A percentile compares a stretch with the other conserved stretches of the same genome.
phyloP scores from a whole-genome alignment of 2,113 vertebrate genomes.

The Glaucidium brasilianum region DNA sequence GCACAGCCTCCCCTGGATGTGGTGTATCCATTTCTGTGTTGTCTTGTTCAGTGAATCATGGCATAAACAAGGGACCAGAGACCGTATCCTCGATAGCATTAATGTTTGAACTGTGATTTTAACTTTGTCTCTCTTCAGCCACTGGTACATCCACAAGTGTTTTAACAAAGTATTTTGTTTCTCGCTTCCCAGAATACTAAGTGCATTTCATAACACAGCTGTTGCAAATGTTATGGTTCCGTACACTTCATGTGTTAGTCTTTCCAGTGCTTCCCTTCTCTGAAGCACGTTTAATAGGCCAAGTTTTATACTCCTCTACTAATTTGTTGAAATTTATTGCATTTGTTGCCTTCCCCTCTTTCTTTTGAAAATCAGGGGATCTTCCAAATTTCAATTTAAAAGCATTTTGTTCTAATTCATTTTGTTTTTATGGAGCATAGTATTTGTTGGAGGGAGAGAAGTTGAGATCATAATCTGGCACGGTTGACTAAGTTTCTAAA shows the following conservation, averaged over 20 bases:
- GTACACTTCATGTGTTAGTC: neutral
- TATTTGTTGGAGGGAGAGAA: constrained; percentile 57
- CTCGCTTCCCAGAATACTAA: constrained; percentile 48
- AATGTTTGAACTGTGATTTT: neutral
- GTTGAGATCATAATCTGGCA: constrained; percentile 64
- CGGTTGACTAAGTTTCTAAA: constrained; percentile 43
- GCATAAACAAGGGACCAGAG: neutral
- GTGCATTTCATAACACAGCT: constrained; percentile 59
- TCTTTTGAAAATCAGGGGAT: constrained; percentile 29
- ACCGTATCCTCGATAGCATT: rapidly evolving
- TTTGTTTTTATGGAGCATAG: constrained; percentile 52
- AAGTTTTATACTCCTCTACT: constrained; percentile 43
- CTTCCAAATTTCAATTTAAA: constrained; percentile 54
- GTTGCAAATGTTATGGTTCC: constrained; percentile 41
- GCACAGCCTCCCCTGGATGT: neutral
- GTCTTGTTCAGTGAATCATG: neutral
- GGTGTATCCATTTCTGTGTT: too few relatives aligned
- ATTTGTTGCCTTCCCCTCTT: constrained; percentile 24
- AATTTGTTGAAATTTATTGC: constrained; percentile 59
- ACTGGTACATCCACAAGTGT: neutral
- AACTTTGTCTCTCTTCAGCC: neutral
- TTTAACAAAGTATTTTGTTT: constrained; percentile 56
- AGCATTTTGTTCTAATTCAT: constrained; percentile 32
- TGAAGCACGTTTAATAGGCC: constrained; percentile 33
- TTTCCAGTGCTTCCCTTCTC: neutral